Conservation (phyloP, 1,140 invertebrate species). For the Hylyphantes graminicola region DNA sequence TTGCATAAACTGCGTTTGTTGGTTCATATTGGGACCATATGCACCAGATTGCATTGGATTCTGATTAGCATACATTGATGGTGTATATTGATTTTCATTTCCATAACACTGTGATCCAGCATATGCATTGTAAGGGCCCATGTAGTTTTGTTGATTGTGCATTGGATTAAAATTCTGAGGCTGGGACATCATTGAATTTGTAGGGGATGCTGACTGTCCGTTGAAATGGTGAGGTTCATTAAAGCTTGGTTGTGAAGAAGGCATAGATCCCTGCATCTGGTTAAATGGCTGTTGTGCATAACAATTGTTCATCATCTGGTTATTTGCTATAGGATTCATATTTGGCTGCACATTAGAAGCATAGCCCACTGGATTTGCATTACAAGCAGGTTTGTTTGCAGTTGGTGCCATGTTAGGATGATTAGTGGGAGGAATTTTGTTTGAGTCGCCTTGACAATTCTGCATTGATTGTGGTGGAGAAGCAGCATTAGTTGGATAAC, state of each 20-base stretch:
- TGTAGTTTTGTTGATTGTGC: neutral
- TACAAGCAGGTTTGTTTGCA: constrained; percentile 22
- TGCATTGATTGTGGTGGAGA: too few relatives aligned
- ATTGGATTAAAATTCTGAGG: constrained; percentile 3
- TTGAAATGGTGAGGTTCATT: constrained; percentile 4
- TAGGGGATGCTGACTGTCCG: neutral
- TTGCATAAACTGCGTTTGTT: neutral
- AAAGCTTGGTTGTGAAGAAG: constrained; percentile 10
- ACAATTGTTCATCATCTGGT: constrained; percentile 6
- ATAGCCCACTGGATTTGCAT: constrained; percentile 36
- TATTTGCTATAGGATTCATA: constrained; percentile 14
- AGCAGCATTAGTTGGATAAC: too few relatives aligned
- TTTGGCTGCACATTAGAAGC: constrained; percentile 5
- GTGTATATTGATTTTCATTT: constrained; percentile 15
- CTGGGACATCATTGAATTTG: neutral
- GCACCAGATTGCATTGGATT: constrained; percentile 22
- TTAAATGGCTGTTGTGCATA: neutral
- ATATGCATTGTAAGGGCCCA: constrained; percentile 3
- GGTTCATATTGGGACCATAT: constrained; percentile 12
- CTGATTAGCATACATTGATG: constrained; percentile 40
- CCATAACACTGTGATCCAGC: neutral
- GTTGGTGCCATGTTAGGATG: neutral
- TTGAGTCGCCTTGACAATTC: neutral
- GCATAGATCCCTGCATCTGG: neutral
- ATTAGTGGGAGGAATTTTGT: constrained; percentile 5